Evolutionary conservation across 2,797 vertebrate species (phyloP).

Genomic region (Acanthopagrus latus): DNA sequence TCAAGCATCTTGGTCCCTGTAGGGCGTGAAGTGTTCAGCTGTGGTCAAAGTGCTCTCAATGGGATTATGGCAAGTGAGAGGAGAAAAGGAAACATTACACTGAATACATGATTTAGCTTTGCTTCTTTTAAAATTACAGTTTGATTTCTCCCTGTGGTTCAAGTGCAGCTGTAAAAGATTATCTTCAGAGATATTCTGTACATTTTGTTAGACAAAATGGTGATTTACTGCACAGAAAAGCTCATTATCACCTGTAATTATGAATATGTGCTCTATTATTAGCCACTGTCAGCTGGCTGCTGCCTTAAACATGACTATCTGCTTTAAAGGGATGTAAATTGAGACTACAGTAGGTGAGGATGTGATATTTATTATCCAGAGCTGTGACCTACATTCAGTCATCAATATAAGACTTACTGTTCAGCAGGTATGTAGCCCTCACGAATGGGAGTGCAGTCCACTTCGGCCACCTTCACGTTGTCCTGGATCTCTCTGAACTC

Average conservation of each 20-base stretch:
- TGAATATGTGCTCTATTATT: slow-evolving; percentile 15
- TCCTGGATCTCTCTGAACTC: slow-evolving; percentile 94
- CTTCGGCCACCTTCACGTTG: slow-evolving; percentile 94
- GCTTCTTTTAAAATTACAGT: slow-evolving; percentile 12
- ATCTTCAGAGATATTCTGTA: not conserved
- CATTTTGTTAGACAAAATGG: slow-evolving; percentile 6
- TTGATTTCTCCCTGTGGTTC: not conserved
- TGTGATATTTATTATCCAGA: not conserved
- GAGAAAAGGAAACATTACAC: slow-evolving; percentile 17
- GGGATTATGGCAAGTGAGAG: slow-evolving; percentile 5
- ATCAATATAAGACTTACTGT: slow-evolving; percentile 88
- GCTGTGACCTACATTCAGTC: not conserved
- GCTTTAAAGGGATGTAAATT: slow-evolving; percentile 19
- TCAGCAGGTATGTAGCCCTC: slow-evolving; percentile 98
- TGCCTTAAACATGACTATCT: not conserved
- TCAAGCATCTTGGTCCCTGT: slow-evolving; percentile 20
- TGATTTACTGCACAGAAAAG: slow-evolving; percentile 22
- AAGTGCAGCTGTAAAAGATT: slow-evolving; percentile 4
- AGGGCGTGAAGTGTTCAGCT: slow-evolving; percentile 28
- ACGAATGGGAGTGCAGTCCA: slow-evolving; percentile 93
- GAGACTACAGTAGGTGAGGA: not conserved
- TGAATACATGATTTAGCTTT: slow-evolving; percentile 32
- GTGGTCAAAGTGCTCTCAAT: slow-evolving; percentile 34
- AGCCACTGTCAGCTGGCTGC: slow-evolving; percentile 12
- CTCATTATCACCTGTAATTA: slow-evolving; percentile 24